These are phyloP conservation scores for Phasianus colchicus DNA, from an alignment of 2,113 vertebrate species.

Conservation along the genomic window DNA sequence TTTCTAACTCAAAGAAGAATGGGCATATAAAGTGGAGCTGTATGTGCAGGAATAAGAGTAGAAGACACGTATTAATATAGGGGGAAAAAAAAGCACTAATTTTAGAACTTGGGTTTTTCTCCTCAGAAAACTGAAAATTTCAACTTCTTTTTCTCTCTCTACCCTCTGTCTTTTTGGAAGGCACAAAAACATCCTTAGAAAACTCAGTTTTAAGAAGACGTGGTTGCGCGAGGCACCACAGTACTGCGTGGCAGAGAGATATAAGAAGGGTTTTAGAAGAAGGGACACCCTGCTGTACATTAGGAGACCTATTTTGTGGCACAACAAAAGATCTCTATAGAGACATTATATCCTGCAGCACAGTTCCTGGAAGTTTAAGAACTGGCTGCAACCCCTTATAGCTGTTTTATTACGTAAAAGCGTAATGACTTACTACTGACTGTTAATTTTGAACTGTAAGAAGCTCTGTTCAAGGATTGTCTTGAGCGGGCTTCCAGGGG, in stretches of 20 bases:
- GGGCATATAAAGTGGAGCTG: not conserved
- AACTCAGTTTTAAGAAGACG: not conserved
- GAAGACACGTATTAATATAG: not conserved
- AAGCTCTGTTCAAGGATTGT: conserved; percentile 20
- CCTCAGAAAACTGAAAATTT: not conserved
- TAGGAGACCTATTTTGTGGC: conserved; percentile 31
- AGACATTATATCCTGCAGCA: conserved; percentile 11
- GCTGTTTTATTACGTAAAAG: conserved; percentile 24
- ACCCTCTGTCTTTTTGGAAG: not conserved
- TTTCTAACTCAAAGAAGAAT: not conserved
- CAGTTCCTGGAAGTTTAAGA: conserved; percentile 62
- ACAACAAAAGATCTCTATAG: conserved; percentile 34
- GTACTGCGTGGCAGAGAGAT: not conserved
- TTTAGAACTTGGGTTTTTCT: not conserved
- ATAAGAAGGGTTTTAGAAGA: not conserved
- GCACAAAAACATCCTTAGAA: not conserved
- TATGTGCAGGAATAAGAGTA: not conserved
- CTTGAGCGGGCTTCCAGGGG: not conserved
- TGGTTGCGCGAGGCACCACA: not conserved
- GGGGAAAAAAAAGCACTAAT: not conserved
- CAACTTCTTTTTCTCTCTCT: not conserved
- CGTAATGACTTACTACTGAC: conserved; percentile 19
- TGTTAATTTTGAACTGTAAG: conserved; percentile 12
- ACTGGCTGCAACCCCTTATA: conserved; percentile 21
- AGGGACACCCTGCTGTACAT: not conserved